Evolutionary conservation across 2,113 vertebrate genomes (phyloP).

Genomic region (Hiodon tergisus): DNA sequence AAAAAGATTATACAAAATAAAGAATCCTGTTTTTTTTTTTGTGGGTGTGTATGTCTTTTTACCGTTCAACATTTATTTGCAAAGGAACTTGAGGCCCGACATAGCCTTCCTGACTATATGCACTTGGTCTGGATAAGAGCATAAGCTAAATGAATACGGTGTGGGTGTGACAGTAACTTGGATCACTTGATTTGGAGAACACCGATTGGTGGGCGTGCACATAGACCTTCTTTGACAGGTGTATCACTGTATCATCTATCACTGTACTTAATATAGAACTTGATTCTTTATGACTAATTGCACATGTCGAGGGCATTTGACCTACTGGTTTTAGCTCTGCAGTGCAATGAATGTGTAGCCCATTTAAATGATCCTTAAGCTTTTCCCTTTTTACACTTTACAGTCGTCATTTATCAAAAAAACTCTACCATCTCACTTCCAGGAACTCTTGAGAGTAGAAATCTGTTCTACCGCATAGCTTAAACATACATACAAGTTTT

Average conservation of each 20-base stretch:
- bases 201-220: too few relatives aligned
- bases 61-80: too few relatives aligned
- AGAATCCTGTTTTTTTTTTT: too few relatives aligned
- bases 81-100: too few relatives aligned
- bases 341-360: conserved; percentile 15
- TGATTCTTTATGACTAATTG: conserved; percentile 7
- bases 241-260: conserved; percentile 11
- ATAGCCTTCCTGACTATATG: too few relatives aligned
- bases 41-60: too few relatives aligned
- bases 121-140: too few relatives aligned
- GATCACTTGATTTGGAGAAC: too few relatives aligned
- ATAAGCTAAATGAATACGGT: too few relatives aligned
- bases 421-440: conserved; percentile 3
- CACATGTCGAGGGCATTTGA: conserved; percentile 1
- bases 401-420: conserved; percentile 10
- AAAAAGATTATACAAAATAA: too few relatives aligned
- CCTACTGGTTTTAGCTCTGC: background rate
- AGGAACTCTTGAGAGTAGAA: background rate
- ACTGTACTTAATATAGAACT: conserved; percentile 10
- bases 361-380: conserved; percentile 1
- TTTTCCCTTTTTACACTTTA: conserved; percentile 3
- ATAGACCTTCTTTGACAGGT: background rate
- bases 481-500: background rate
- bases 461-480: background rate
- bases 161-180: too few relatives aligned